A percentile compares a stretch with the other conserved stretches of the same genome.
Evolutionary conservation across 2,113 vertebrate genomes (phyloP).

Genomic region (Sylvia atricapilla): DNA sequence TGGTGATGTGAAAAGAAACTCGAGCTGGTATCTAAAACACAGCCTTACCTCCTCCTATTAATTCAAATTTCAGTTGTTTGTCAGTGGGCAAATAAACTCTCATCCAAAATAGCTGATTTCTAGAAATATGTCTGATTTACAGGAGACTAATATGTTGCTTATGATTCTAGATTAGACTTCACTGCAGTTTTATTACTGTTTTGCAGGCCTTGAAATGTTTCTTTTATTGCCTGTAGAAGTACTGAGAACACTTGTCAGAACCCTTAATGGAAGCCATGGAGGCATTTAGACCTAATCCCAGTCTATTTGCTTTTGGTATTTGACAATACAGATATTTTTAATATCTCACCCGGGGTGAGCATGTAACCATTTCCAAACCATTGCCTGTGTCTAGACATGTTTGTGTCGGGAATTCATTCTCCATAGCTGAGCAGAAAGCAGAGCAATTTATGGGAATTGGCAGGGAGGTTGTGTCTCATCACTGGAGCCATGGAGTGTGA

Average conservation of each 20-base stretch:
- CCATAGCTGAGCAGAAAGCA: not conserved
- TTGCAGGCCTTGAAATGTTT: constrained; percentile 3
- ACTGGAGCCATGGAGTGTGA: not conserved
- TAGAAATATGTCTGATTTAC: not conserved
- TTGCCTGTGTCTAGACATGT: not conserved
- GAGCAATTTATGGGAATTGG: not conserved
- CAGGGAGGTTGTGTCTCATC: not conserved
- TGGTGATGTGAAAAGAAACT: not conserved
- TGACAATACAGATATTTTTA: constrained; percentile 27
- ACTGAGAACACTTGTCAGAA: constrained; percentile 9
- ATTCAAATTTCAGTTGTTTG: not conserved
- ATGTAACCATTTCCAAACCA: not conserved
- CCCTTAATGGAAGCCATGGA: not conserved
- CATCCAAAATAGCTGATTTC: not conserved
- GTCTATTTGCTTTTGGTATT: not conserved
- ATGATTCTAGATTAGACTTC: constrained; percentile 14
- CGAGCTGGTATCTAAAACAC: not conserved
- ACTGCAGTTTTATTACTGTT: constrained; percentile 6
- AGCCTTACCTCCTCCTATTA: not conserved
- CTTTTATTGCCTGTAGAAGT: constrained; percentile 6
- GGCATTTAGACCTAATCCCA: constrained; percentile 11
- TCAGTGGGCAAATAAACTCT: not conserved
- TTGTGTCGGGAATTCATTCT: not conserved
- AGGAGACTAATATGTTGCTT: not conserved
- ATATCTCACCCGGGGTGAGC: not conserved